A percentile compares a stretch with the other conserved stretches of the same genome.
phyloP scores from a whole-genome alignment of 2,888 invertebrate genomes.

The Hirtodrosophila duncani region DNA sequence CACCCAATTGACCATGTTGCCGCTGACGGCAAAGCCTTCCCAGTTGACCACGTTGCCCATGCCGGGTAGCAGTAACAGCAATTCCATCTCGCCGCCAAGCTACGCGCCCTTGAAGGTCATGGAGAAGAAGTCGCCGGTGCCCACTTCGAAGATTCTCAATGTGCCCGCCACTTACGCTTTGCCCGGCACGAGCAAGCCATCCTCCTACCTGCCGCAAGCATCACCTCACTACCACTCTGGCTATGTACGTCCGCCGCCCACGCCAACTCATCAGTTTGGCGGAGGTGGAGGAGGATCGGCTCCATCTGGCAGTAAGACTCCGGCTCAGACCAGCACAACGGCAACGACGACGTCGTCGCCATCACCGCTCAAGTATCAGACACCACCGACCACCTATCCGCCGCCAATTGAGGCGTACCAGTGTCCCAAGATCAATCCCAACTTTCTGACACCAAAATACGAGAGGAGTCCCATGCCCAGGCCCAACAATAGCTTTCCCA shows the following conservation, averaged over 20 bases:
- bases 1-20: slow-evolving; percentile 63
- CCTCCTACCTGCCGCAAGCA: slow-evolving; percentile 73
- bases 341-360: slow-evolving; percentile 43
- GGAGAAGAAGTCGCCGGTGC: slow-evolving; percentile 74
- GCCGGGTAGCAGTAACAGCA: slow-evolving; percentile 5
- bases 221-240: slow-evolving; percentile 72
- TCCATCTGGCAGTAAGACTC: slow-evolving; percentile 51
- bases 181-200: slow-evolving; percentile 58
- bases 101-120: slow-evolving; percentile 54
- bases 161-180: slow-evolving; percentile 73
- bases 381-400: slow-evolving; percentile 76
- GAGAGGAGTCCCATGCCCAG: slow-evolving; percentile 49
- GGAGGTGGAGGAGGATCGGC: slow-evolving; percentile 25
- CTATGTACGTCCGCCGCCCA: slow-evolving; percentile 67
- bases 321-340: slow-evolving; percentile 15
- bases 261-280: slow-evolving; percentile 55
- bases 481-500: slow-evolving; percentile 51
- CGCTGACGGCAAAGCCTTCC: slow-evolving; percentile 62
- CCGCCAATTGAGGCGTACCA: slow-evolving; percentile 77
- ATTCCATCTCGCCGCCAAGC: slow-evolving; percentile 39
- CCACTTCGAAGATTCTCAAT: slow-evolving; percentile 74
- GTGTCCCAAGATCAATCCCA: slow-evolving; percentile 78
- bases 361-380: slow-evolving; percentile 75
- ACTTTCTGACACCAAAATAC: slow-evolving; percentile 77
- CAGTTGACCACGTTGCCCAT: slow-evolving; percentile 2